Conservation (phyloP, 2,888 invertebrate genomes). For the Athrips mouffetella region DNA sequence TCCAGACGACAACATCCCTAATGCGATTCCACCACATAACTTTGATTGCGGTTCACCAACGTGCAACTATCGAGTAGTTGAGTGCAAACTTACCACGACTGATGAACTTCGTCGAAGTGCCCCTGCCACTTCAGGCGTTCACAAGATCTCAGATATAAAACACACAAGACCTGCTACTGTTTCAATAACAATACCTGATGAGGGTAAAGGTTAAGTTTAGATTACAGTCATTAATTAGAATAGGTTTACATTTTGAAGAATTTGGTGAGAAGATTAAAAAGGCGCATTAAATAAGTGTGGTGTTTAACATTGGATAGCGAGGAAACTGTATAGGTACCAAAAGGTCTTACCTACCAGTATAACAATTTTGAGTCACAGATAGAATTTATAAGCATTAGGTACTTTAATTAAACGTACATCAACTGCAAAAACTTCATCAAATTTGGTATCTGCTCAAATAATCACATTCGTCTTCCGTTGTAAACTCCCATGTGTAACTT, state of each 20-base stretch:
- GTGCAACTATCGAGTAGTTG: conserved; percentile 69
- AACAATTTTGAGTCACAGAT: background rate
- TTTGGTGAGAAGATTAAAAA: conserved; percentile 34
- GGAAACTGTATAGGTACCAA: background rate
- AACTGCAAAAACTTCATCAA: conserved; percentile 24
- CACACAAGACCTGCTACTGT: conserved; percentile 68
- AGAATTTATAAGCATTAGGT: background rate
- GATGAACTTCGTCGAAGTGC: conserved; percentile 56
- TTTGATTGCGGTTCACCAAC: conserved; percentile 66
- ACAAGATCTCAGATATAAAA: conserved; percentile 40
- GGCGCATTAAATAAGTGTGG: conserved; percentile 30
- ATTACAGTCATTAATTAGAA: conserved; percentile 29
- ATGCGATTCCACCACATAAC: conserved; percentile 55
- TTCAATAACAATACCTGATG: conserved; percentile 78
- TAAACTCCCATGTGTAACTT: conserved; percentile 36
- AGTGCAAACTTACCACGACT: conserved; percentile 69
- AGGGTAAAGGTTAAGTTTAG: conserved; percentile 70
- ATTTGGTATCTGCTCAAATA: conserved; percentile 45
- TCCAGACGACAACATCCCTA: conserved; percentile 60
- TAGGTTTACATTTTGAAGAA: conserved; percentile 37
- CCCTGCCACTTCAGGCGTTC: conserved; percentile 37
- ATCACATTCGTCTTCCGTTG: conserved; percentile 65
- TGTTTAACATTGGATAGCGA: conserved; percentile 27
- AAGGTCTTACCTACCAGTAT: no score
- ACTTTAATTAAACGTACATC: conserved; percentile 18